These are phyloP conservation scores for Galeruca laticollis DNA, from an alignment of 2,888 invertebrate species.

Conservation along the genomic window DNA sequence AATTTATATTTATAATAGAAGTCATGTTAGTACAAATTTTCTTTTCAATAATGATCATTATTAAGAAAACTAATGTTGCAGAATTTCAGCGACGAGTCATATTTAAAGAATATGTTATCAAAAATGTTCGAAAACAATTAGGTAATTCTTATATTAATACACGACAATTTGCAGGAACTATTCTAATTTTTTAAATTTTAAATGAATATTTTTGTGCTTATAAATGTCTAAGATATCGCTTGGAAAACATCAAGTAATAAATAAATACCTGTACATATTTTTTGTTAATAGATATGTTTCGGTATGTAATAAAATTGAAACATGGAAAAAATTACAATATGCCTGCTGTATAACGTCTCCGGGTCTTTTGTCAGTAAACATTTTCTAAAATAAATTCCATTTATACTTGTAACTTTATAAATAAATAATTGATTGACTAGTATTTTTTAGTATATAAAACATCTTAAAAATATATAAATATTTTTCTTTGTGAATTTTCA, in stretches of 20 bases:
- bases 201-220: conserved; percentile 32
- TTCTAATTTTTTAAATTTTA: conserved; percentile 31
- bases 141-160: conserved; percentile 26
- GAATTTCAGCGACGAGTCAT: conserved; percentile 22
- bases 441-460: conserved; percentile 33
- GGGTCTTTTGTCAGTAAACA: conserved; percentile 26
- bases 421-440: conserved; percentile 36
- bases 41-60: too few species aligned
- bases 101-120: conserved; percentile 10
- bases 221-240: conserved; percentile 22
- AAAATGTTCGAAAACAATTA: conserved; percentile 16
- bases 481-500: conserved; percentile 24
- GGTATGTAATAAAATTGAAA: conserved; percentile 5
- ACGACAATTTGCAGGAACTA: conserved; percentile 37
- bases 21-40: too few species aligned
- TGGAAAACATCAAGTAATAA: conserved; percentile 26
- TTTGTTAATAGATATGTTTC: conserved; percentile 30
- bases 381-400: conserved; percentile 35
- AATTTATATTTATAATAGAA: too few species aligned
- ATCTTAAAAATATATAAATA: conserved; percentile 33
- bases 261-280: conserved; percentile 26
- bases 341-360: conserved; percentile 8
- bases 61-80: conserved; percentile 14
- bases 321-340: conserved; percentile 20
- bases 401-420: conserved; percentile 34